Percentiles rank a stretch among this genome's conserved stretches.
These are phyloP conservation scores for Pasiphila rectangulata DNA, from an alignment of 2,888 invertebrate species.

Conservation along the genomic window DNA sequence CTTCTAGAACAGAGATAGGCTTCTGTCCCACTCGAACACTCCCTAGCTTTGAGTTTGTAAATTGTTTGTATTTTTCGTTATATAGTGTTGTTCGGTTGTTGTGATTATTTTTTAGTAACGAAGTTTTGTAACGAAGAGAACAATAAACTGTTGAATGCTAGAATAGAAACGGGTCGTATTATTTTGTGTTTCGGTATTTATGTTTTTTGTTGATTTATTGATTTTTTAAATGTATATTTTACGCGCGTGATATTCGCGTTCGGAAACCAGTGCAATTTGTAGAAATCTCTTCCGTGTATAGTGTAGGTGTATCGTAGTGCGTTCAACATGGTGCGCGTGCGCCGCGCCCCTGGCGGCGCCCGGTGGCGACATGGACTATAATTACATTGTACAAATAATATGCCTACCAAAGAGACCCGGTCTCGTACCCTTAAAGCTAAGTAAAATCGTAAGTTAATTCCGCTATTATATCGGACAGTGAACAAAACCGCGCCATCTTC, in stretches of 20 bases:
- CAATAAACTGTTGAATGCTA: slow-evolving; percentile 79
- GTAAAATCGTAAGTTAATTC: slow-evolving; percentile 76
- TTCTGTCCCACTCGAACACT: slow-evolving; percentile 69
- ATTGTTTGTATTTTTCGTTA: slow-evolving; percentile 78
- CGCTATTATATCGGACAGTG: slow-evolving; percentile 65
- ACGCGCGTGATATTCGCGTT: slow-evolving; percentile 78
- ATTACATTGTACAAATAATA: slow-evolving; percentile 80
- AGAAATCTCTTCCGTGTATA: slow-evolving; percentile 81
- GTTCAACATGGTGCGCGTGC: slow-evolving; percentile 63
- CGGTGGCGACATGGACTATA: slow-evolving; percentile 69
- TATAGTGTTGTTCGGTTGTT: slow-evolving; percentile 81
- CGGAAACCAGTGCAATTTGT: slow-evolving; percentile 81
- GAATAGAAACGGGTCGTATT: slow-evolving; percentile 80
- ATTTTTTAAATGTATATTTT: slow-evolving; percentile 69
- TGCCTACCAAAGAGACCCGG: slow-evolving; percentile 82
- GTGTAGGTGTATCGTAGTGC: slow-evolving; percentile 76
- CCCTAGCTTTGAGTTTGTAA: slow-evolving; percentile 73
- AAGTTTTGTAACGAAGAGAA: slow-evolving; percentile 69
- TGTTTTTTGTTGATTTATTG: slow-evolving; percentile 76
- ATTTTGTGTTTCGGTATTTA: slow-evolving; percentile 77
- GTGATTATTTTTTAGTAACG: slow-evolving; percentile 76
- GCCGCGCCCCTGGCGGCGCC: slow-evolving; percentile 58
- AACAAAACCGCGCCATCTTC: slow-evolving; percentile 75
- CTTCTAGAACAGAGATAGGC: slow-evolving; percentile 57
- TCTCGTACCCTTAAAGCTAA: slow-evolving; percentile 81